phyloP scores from a whole-genome alignment of 2,888 invertebrate genomes.

The Achlya flavicornis region DNA sequence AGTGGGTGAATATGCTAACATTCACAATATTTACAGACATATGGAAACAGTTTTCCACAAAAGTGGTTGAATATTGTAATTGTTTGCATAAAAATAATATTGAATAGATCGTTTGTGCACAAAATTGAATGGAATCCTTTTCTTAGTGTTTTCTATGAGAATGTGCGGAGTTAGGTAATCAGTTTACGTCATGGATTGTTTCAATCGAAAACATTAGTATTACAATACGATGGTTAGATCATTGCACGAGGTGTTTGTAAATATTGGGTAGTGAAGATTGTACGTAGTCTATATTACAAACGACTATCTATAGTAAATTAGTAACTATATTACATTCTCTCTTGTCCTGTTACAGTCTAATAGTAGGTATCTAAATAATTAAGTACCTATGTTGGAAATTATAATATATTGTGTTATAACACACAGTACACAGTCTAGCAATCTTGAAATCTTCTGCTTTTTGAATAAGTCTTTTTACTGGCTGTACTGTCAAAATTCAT shows the following conservation, averaged over 20 bases:
- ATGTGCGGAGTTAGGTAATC: conserved; percentile 56
- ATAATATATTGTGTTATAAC: too few relatives aligned
- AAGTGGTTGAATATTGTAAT: neutral
- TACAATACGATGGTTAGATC: conserved; percentile 51
- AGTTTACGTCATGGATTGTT: conserved; percentile 64
- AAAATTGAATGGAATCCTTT: conserved; percentile 16
- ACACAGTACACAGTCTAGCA: too few relatives aligned
- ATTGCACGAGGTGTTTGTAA: conserved; percentile 53
- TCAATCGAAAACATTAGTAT: conserved; percentile 49
- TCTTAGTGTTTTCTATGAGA: conserved; percentile 15
- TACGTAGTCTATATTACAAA: conserved; percentile 24
- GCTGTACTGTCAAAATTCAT: too few relatives aligned
- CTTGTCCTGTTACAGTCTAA: too few relatives aligned
- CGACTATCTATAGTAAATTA: conserved; percentile 37
- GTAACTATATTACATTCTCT: neutral
- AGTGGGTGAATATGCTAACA: too few relatives aligned
- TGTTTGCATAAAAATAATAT: neutral
- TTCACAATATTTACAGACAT: neutral
- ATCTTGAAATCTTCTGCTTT: too few relatives aligned
- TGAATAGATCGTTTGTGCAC: conserved; percentile 10
- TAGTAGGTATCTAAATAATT: too few relatives aligned
- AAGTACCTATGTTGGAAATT: too few relatives aligned
- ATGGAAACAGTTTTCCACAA: neutral
- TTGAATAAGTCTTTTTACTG: too few relatives aligned
- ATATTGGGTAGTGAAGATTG: conserved; percentile 29